Evolutionary conservation across 1,140 invertebrate species (phyloP).

Genomic region (Cardiocondyla obscurior): DNA sequence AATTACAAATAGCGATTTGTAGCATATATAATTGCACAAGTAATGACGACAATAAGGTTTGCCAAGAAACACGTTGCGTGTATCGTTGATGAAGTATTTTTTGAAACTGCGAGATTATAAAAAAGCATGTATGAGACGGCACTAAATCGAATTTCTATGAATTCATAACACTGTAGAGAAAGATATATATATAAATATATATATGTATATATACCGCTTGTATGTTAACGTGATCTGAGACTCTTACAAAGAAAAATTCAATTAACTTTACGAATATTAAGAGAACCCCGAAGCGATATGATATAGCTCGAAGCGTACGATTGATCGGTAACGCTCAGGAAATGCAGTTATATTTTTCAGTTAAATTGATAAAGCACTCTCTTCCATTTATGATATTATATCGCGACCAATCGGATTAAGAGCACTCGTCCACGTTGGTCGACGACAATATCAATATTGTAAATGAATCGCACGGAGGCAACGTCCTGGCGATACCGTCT

Average conservation of each 20-base stretch:
- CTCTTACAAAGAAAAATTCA: not conserved
- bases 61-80: not conserved
- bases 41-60: conserved; percentile 49
- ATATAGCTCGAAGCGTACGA: not conserved
- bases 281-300: not conserved
- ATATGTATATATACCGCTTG: not conserved
- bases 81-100: conserved; percentile 22
- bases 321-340: not conserved
- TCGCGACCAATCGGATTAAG: conserved; percentile 25
- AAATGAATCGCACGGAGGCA: not conserved
- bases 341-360: conserved; percentile 32
- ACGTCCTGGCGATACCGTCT: not conserved
- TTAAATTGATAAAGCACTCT: conserved; percentile 29
- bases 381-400: not conserved
- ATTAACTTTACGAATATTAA: not conserved
- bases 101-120: not conserved
- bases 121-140: not conserved
- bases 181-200: no score
- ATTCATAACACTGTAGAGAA: not conserved
- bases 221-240: not conserved
- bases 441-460: not conserved
- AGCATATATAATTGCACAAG: conserved; percentile 14
- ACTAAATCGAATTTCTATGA: not conserved
- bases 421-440: conserved; percentile 17
- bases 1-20: not conserved